A percentile compares a stretch with the other conserved stretches of the same genome.
phyloP scores from a whole-genome alignment of 2,113 vertebrate genomes.

The Nothocercus nigrocapillus region DNA sequence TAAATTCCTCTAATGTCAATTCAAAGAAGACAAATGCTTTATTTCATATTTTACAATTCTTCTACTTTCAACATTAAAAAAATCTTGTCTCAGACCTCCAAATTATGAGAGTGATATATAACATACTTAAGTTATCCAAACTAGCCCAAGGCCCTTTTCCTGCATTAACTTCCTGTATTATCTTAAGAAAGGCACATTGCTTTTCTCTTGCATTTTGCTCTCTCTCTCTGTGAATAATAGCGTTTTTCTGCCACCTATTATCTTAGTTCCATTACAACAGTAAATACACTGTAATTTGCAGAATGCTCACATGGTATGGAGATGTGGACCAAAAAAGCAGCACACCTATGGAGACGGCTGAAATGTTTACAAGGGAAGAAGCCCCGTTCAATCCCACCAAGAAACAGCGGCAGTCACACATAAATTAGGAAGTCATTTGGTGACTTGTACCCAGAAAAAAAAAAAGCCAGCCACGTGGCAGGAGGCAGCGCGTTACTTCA shows the following conservation, averaged over 20 bases:
- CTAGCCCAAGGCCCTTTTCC: not conserved
- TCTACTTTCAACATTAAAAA: not conserved
- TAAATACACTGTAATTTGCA: not conserved
- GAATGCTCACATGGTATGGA: not conserved
- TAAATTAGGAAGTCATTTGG: not conserved
- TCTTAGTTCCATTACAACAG: not conserved
- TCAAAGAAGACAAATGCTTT: not conserved
- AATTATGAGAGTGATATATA: not conserved
- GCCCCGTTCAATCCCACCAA: not conserved
- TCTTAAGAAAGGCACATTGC: not conserved
- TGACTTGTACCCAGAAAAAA: not conserved
- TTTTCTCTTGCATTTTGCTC: not conserved
- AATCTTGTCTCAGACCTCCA: not conserved
- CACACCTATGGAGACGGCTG: not conserved
- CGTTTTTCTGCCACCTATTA: not conserved
- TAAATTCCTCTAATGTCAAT: not conserved
- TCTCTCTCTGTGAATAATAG: not conserved
- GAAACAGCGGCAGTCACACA: not conserved
- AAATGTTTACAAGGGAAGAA: not conserved
- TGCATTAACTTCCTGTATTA: not conserved
- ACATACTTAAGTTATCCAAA: not conserved
- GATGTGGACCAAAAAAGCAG: not conserved
- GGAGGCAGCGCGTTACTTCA: not conserved
- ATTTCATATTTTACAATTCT: not conserved
- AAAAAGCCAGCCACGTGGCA: rapidly evolving